Conservation (phyloP, 2,888 invertebrate species). For the Xylocampa areola region DNA sequence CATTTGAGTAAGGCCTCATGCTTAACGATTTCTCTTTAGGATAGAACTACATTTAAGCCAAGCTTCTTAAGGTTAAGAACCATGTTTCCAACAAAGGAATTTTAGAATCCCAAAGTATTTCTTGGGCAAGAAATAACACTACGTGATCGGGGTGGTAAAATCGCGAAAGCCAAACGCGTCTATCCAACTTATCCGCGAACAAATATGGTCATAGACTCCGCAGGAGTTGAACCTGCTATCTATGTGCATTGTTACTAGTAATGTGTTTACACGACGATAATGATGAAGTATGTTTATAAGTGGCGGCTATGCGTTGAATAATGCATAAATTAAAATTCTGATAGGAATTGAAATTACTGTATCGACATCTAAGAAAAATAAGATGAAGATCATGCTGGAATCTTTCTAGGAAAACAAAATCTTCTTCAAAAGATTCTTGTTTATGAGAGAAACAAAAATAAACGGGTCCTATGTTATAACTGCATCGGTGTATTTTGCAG, state of each 20-base stretch:
- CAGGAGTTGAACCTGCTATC: conserved; percentile 61
- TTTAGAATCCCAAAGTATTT: conserved; percentile 71
- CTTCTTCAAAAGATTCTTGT: conserved; percentile 10
- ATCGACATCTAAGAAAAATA: conserved; percentile 31
- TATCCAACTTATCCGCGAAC: conserved; percentile 65
- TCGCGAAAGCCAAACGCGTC: conserved; percentile 70
- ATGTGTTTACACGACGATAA: conserved; percentile 51
- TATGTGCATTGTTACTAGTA: conserved; percentile 57
- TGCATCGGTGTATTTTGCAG: conserved; percentile 52
- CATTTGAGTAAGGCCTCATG: conserved; percentile 26
- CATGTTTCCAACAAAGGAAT: conserved; percentile 71
- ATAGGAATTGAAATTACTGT: conserved; percentile 28
- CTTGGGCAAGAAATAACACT: conserved; percentile 70
- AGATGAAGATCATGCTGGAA: conserved; percentile 33
- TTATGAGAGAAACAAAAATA: conserved; percentile 16
- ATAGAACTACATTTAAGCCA: conserved; percentile 40
- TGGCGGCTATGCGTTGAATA: conserved; percentile 43
- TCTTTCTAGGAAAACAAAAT: conserved; percentile 24
- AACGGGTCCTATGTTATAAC: conserved; percentile 40
- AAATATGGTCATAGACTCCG: conserved; percentile 73
- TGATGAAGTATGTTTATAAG: conserved; percentile 45
- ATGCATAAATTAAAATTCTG: conserved; percentile 48
- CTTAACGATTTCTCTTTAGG: conserved; percentile 35
- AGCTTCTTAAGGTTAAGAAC: conserved; percentile 55
- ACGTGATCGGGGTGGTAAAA: conserved; percentile 76